Conservation (phyloP, 2,888 invertebrate species). For the Notodonta dromedarius region DNA sequence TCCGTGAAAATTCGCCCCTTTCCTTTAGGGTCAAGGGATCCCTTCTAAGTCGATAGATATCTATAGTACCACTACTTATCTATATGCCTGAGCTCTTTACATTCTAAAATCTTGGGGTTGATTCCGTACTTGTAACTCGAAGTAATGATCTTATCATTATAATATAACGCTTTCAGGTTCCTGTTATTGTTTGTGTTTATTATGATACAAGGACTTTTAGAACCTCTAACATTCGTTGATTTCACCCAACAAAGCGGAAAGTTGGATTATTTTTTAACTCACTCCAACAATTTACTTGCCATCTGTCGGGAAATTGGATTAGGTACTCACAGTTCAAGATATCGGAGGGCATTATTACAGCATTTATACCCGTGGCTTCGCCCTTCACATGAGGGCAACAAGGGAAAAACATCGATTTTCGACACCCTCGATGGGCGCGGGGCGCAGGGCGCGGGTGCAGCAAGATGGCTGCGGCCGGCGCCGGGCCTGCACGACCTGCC, state of each 20-base stretch:
- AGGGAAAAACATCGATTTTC: slow-evolving; percentile 81
- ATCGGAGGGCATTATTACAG: slow-evolving; percentile 37
- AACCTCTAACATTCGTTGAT: background rate
- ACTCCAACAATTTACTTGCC: background rate
- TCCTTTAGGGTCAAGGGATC: slow-evolving; percentile 5
- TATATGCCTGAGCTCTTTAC: background rate
- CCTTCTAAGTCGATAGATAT: background rate
- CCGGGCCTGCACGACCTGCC: slow-evolving; percentile 70
- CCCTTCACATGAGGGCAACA: slow-evolving; percentile 68
- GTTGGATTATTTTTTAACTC: background rate
- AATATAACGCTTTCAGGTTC: background rate
- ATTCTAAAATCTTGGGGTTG: background rate
- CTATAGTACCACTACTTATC: background rate
- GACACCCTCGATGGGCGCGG: slow-evolving; percentile 66
- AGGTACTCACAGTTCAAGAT: slow-evolving; percentile 12
- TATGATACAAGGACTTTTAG: background rate
- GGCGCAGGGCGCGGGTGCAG: slow-evolving; percentile 65
- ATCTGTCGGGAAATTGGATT: slow-evolving; percentile 10
- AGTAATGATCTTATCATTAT: background rate
- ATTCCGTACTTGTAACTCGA: background rate
- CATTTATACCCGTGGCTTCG: slow-evolving; percentile 62
- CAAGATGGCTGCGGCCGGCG: slow-evolving; percentile 65
- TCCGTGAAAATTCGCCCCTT: slow-evolving; percentile 3
- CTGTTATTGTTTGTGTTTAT: background rate
- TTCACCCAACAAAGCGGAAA: background rate